Evolutionary conservation across 2,113 vertebrate genomes (phyloP), one percentile per base, ranked within the genome.

Genomic region (Seriola rivoliana): DNA sequence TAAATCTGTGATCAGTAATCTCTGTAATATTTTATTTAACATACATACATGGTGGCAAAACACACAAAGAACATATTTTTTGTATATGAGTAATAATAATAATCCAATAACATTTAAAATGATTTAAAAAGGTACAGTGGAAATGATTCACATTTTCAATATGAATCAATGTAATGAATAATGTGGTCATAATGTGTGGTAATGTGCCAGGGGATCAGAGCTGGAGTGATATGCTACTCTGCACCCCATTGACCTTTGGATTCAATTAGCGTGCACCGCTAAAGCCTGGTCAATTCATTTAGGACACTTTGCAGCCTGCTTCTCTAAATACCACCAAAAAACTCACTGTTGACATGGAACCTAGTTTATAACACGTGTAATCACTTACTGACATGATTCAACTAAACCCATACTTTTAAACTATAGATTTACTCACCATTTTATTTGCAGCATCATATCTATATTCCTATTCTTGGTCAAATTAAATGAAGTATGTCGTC

Each of bases 231-330:
- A 64, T 48, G 44, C 55, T 58, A 6, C 42, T 59, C 55, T 78
- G 76, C 70, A 85, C 89, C 48, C n/a, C 65, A 63, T 71, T 88
- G 81, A 91, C 84, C 77, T 91, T 91, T 89, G 71, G 50, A 78
- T 80, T 86, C 32, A 84, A 86, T 90, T 88, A 85, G 75, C 66
- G 80, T 75, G 80, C 69, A 34, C n/a, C 25, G 42, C 62, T 80
- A 84, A 71, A 68, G n/a, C 38, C 29, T 48, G 19, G 46, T 77
- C 54, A 42, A 25, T 52, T 76, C 23, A 78, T 77, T 64, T 68
- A 21, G 62, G 63, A 36, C 62, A 46, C 38, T 54, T 74, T 69
- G 46, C 57, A 74, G 62, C 11, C 59, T 50, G 55, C n/a, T 34
- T 54, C 52, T 75, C 25, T 19, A 80, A 85, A 82, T 85, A 64